phyloP scores from a whole-genome alignment of 1,140 invertebrate species.

The Heliothis subflexa region DNA sequence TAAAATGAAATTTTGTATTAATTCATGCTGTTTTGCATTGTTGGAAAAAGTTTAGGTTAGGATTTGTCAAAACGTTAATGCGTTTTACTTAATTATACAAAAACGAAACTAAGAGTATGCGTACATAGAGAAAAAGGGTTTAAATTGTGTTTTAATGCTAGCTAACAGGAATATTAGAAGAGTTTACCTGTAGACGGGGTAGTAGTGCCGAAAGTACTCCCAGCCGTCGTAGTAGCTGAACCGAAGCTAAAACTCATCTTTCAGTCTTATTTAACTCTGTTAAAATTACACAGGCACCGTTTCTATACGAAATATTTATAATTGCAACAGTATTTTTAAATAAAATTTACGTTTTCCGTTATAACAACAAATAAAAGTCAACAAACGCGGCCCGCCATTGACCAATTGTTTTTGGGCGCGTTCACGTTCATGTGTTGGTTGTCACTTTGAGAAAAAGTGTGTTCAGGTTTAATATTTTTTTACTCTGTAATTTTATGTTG shows the following conservation, averaged over 20 bases:
- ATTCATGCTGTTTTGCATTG: not conserved
- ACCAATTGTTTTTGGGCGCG: not conserved
- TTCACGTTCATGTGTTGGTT: slow-evolving; percentile 1
- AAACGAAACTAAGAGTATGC: no score
- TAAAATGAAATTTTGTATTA: not conserved
- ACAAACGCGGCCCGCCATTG: slow-evolving; percentile 43
- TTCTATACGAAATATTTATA: not conserved
- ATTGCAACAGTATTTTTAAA: not conserved
- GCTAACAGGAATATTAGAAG: not conserved
- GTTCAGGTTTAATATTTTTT: not conserved
- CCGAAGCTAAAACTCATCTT: slow-evolving; percentile 72
- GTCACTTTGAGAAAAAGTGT: not conserved
- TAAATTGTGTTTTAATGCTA: not conserved
- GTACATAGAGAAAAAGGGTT: no score
- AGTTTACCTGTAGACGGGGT: slow-evolving; percentile 62
- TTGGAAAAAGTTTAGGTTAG: slow-evolving; percentile 11
- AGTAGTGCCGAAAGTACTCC: slow-evolving; percentile 67
- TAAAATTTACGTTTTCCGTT: slow-evolving; percentile 35
- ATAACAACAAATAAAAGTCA: slow-evolving; percentile 44
- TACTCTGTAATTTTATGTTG: not conserved
- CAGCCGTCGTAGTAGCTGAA: slow-evolving; percentile 66
- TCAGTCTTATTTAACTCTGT: slow-evolving; percentile 14
- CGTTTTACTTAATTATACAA: no score
- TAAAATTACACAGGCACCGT: slow-evolving; percentile 2
- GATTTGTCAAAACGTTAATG: not conserved